phyloP scores from a whole-genome alignment of 2,797 vertebrate species.

The Crocidura indochinensis region DNA sequence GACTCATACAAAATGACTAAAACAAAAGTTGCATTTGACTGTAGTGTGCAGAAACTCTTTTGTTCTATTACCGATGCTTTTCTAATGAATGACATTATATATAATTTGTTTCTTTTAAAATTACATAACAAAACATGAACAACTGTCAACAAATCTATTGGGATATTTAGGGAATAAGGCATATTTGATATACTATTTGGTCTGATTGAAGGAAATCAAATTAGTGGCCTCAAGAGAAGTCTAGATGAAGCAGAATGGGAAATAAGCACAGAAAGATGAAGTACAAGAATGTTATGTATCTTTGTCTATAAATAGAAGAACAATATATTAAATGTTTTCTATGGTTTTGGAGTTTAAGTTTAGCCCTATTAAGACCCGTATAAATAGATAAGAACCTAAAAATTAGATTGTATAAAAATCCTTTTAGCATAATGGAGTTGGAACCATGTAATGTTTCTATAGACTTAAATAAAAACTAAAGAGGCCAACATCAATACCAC shows the following conservation, averaged over 20 bases:
- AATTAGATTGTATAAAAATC: background rate
- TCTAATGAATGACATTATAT: background rate
- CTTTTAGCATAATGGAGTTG: background rate
- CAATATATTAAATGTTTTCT: background rate
- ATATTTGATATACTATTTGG: background rate
- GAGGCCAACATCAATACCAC: no score
- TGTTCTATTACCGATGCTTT: slow-evolving; percentile 1
- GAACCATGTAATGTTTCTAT: background rate
- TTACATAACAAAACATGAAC: background rate
- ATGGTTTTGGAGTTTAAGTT: accelerated
- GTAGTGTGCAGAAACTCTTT: background rate
- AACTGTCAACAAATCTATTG: background rate
- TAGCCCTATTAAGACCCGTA: background rate
- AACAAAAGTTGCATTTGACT: slow-evolving; percentile 17
- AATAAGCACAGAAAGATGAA: slow-evolving; percentile 52
- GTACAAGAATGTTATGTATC: background rate
- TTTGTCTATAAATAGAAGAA: background rate
- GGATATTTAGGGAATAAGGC: slow-evolving; percentile 12
- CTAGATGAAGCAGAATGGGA: background rate
- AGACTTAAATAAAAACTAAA: background rate
- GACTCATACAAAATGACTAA: background rate
- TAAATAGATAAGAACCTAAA: background rate
- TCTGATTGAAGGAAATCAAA: slow-evolving; percentile 60
- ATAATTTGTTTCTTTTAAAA: slow-evolving; percentile 47
- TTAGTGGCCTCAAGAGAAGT: slow-evolving; percentile 26